Conservation (phyloP, 2,888 invertebrate species). For the Mechanitis messenoides region DNA sequence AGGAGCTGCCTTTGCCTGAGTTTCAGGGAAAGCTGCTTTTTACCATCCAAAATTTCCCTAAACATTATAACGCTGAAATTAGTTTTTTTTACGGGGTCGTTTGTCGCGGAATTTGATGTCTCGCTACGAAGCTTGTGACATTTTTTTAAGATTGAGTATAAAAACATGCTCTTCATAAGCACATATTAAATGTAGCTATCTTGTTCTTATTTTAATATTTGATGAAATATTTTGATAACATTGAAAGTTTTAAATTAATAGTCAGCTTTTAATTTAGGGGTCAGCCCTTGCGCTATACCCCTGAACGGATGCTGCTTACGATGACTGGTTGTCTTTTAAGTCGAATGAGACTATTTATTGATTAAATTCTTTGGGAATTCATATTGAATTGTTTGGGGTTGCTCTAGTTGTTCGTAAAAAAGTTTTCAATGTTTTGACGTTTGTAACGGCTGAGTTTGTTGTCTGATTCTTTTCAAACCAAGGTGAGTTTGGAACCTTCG, state of each 20-base stretch:
- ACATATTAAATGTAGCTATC: background rate
- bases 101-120: slow-evolving; percentile 8
- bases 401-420: too few relatives aligned
- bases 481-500: too few relatives aligned
- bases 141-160: slow-evolving; percentile 3
- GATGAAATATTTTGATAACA: background rate
- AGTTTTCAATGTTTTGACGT: too few relatives aligned
- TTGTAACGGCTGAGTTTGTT: too few relatives aligned
- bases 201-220: background rate
- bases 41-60: slow-evolving; percentile 14
- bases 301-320: too few relatives aligned
- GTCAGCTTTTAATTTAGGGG: too few relatives aligned
- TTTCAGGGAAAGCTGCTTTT: slow-evolving; percentile 15
- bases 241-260: background rate
- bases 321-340: too few relatives aligned
- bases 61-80: slow-evolving; percentile 11
- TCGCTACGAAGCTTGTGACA: slow-evolving; percentile 4
- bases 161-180: background rate
- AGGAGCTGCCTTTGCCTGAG: slow-evolving; percentile 25
- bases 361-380: too few relatives aligned
- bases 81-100: slow-evolving; percentile 12
- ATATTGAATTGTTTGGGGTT: too few relatives aligned
- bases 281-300: too few relatives aligned
- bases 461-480: too few relatives aligned
- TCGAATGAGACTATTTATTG: too few relatives aligned